Base-by-base conservation (phyloP, 1,140 invertebrate genomes). In the Asbolus verrucosus region DNA sequence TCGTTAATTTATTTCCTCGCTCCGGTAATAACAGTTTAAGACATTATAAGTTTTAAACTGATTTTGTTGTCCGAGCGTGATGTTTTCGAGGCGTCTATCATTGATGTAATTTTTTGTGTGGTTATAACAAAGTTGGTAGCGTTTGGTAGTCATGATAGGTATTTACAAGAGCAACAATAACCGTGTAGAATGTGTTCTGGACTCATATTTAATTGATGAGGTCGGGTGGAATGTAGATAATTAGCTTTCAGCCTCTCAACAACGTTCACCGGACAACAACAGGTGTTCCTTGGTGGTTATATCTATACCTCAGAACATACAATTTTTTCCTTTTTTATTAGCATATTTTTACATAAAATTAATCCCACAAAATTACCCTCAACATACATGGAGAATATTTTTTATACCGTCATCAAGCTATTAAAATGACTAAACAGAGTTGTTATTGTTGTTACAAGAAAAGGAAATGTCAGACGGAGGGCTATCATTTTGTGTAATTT, bases 221-320 rank as follows among this genome's bases (percentile, higher is more conserved):
- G 66, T 43, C 50, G 36, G 46, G 31, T 33, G 66, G 66, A 68
- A 68, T 68, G 66, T 68, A 68, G 66, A 68, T 68, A 68, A 68
- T 68, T 68, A 61, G 36, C 66, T 66, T 46, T 46, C 63, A 50
- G 19, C 33, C 61, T 63, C 61, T 63, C 61, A 63, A 63, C 61
- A 63, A 63, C 61, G 39, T 63, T 63, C 33, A 41, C 61, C 61
- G 61, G 33, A 39, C 36, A 66, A 62, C 16, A 46, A 62, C 63
- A 66, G 38, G 38, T 46, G 63, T 46, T 50, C 38, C 21, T 19
- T 46, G 63, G 36, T 66, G 30, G 38, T 66, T 66, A 43, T 66
- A 46, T 30, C 15, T 21, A 43, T 46, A 46, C 41, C 39, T 43
- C 18, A 46, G 33, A 41, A 62, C 21, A 8, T 27, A 50, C 27